Evolutionary conservation across 2,888 invertebrate genomes (phyloP).

Genomic region (Tenthredo mesomela): DNA sequence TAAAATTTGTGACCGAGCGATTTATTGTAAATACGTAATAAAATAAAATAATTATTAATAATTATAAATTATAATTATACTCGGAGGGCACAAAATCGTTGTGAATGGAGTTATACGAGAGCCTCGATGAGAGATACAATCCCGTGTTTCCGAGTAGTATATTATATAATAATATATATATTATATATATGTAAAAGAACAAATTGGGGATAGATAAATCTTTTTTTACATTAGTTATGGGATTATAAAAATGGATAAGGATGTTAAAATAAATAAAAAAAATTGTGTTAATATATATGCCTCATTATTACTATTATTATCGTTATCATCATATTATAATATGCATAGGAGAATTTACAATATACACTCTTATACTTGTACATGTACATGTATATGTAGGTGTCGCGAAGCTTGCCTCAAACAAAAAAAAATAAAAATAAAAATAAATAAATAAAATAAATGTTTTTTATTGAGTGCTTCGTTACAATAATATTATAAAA

Average conservation of each 20-base stretch:
- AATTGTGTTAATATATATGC: slow-evolving; percentile 11
- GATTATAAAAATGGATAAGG: neutral
- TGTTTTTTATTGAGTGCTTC: slow-evolving; percentile 54
- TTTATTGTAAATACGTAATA: slow-evolving; percentile 27
- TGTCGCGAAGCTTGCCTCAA: slow-evolving; percentile 52
- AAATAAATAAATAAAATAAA: no score
- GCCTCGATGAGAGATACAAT: slow-evolving; percentile 18
- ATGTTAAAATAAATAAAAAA: slow-evolving; percentile 14
- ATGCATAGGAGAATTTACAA: slow-evolving; percentile 3
- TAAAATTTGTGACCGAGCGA: neutral
- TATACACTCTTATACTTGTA: neutral
- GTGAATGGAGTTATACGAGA: neutral
- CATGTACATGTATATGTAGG: slow-evolving; percentile 20
- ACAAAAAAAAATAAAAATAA: no score
- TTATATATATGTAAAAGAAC: neutral
- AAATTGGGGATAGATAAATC: neutral
- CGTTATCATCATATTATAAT: slow-evolving; percentile 51
- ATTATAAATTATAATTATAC: neutral
- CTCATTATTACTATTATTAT: slow-evolving; percentile 57
- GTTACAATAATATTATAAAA: slow-evolving; percentile 50
- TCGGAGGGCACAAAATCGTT: neutral
- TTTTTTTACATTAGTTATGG: neutral
- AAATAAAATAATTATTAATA: neutral
- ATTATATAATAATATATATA: no score
- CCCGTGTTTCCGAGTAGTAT: slow-evolving; percentile 18